Evolutionary conservation across 2,113 vertebrate species (phyloP).

Genomic region (Pelecanoides urinatrix): DNA sequence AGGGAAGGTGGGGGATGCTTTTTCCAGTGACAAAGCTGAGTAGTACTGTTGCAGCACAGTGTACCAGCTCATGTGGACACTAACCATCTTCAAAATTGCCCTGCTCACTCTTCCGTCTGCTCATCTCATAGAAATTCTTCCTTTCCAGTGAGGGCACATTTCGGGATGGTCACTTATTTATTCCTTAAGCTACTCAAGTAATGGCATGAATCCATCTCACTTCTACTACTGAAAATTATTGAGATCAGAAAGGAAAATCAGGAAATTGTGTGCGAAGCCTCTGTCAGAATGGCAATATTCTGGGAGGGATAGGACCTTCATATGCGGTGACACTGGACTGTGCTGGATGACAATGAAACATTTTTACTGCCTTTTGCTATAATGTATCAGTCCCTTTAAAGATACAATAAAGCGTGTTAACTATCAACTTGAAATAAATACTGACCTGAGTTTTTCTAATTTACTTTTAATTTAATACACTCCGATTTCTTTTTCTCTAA

Average conservation of each 20-base stretch:
- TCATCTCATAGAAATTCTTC: background rate
- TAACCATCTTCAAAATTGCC: background rate
- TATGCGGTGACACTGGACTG: background rate
- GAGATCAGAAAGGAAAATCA: background rate
- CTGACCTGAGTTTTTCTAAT: conserved; percentile 2
- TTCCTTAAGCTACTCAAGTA: background rate
- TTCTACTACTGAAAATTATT: background rate
- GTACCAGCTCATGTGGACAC: background rate
- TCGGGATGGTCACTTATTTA: background rate
- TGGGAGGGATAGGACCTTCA: background rate
- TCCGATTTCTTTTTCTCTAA: background rate
- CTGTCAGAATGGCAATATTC: background rate
- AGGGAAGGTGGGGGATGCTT: background rate
- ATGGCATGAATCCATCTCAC: background rate
- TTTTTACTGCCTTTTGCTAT: background rate
- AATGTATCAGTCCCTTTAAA: background rate
- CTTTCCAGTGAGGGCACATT: background rate
- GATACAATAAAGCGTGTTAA: background rate
- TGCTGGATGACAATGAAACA: background rate
- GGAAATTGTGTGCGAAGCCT: background rate
- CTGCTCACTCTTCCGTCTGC: background rate
- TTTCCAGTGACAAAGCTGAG: background rate
- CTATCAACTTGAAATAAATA: background rate
- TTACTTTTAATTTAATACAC: conserved; percentile 38
- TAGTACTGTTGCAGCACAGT: rapidly evolving